Evolutionary conservation across 2,888 invertebrate species (phyloP), one percentile per base, ranked within the genome.

Genomic region (Campoplex nolae): DNA sequence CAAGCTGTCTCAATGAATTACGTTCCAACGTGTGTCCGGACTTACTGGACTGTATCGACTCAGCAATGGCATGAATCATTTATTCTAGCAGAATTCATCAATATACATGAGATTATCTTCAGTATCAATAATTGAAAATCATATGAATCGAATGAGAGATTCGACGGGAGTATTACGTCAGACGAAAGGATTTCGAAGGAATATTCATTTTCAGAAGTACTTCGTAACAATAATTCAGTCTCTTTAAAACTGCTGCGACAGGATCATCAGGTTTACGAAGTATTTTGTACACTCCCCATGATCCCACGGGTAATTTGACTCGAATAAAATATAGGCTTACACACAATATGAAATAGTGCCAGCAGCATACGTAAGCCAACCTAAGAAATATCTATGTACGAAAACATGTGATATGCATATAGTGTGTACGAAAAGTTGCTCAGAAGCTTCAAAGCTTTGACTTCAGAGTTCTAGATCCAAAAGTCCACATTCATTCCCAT

Each of bases 271-370:
- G 65, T 86, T 83, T 65, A 86, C 65, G 42, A 35, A 70, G 62
- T 48, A 65, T 79, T 76, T 76, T 23, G 83, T 79, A 83, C 75
- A 79, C 71, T 71, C 48, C 54, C 75, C 75, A n/a, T 56, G 78
- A 83, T 86, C 83, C 86, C 83, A 56, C 74, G 18, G 32, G 70
- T 75, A 62, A 78, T 74, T 68, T 82, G 67, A 78, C 82, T n/a
- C 54, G 67, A 62, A 78, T 45, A n/a, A 16, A 28, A n/a, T 68
- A 16, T 13, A 54, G 51, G 18, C 32, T 45, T 23, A 2, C 51
- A 70, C 58, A 45, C 58, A 58, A 79, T 58, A 79, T 70, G 16
- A 51, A 65, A 28, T 32, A 18, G 56, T 73, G 38, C 35, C 58
- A 28, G 54, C 58, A 28, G 54, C n/a, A 48, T 3, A 13, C 45